Percentiles rank a stretch among this genome's conserved stretches.
phyloP scores from a whole-genome alignment of 2,113 vertebrate species.

The Percina caprodes region DNA sequence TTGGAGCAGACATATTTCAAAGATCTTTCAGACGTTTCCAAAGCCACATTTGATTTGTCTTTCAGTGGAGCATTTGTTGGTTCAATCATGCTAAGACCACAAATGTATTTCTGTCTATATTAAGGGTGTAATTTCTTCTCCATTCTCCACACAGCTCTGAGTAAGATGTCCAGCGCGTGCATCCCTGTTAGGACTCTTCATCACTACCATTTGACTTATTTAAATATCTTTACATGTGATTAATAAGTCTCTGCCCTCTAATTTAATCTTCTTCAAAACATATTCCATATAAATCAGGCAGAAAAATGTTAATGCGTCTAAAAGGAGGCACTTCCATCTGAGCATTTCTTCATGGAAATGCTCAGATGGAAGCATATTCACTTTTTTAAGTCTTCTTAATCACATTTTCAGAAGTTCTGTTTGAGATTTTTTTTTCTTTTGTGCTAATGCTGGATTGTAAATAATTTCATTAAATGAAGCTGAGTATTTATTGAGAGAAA shows the following conservation, averaged over 20 bases:
- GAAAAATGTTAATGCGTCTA: not conserved
- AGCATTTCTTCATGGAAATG: conserved; percentile 15
- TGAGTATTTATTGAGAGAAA: no score
- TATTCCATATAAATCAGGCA: conserved; percentile 39
- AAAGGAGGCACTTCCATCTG: conserved; percentile 9
- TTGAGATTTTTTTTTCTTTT: not conserved
- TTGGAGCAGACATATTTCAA: conserved; percentile 48
- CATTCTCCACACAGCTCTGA: conserved; percentile 26
- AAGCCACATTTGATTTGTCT: conserved; percentile 62
- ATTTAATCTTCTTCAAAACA: conserved; percentile 35
- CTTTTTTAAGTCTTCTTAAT: conserved; percentile 9
- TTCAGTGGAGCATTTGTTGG: conserved; percentile 57
- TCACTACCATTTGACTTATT: conserved; percentile 35
- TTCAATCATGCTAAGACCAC: conserved; percentile 55
- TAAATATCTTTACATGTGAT: conserved; percentile 38
- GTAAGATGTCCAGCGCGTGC: conserved; percentile 19
- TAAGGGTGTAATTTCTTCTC: conserved; percentile 66
- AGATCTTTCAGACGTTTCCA: conserved; percentile 58
- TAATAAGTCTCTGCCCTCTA: conserved; percentile 17
- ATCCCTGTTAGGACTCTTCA: conserved; percentile 23
- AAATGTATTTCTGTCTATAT: conserved; percentile 52
- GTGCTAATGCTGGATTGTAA: no score
- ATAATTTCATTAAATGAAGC: no score
- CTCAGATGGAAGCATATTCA: conserved; percentile 1
- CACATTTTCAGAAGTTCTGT: conserved; percentile 30